These are phyloP conservation scores for Escarpia spicata DNA, from an alignment of 2,888 invertebrate genomes.

Conservation along the genomic window DNA sequence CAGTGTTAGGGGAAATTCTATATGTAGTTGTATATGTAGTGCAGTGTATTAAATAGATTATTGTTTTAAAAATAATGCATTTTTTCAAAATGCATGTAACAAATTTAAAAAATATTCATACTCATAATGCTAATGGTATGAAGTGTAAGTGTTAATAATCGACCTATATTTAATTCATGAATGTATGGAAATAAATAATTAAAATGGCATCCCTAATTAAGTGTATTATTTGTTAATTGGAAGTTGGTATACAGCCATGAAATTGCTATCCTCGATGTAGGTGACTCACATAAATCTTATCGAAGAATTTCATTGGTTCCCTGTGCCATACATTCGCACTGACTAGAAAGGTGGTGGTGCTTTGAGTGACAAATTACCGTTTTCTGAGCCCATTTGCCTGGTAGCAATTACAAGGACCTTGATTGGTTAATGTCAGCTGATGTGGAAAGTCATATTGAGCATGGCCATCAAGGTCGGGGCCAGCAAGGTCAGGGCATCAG, in stretches of 20 bases:
- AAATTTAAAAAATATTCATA: no score
- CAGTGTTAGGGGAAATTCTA: not conserved
- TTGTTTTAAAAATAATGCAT: no score
- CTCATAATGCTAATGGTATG: no score
- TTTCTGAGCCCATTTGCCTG: not conserved
- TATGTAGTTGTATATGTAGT: no score
- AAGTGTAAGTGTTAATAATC: not conserved
- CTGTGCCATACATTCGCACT: not conserved
- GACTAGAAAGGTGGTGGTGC: not conserved
- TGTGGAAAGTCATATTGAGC: not conserved
- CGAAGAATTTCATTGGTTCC: not conserved
- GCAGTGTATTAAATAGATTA: no score
- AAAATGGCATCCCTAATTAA: not conserved
- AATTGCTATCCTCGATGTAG: not conserved
- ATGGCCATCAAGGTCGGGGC: not conserved
- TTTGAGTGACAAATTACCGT: not conserved
- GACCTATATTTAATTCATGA: not conserved
- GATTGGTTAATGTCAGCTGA: conserved; percentile 13
- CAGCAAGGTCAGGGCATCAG: not conserved
- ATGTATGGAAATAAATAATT: not conserved
- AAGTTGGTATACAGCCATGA: not conserved
- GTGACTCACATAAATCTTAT: not conserved
- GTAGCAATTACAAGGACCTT: not conserved
- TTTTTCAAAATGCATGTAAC: no score
- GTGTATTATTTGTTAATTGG: not conserved